A percentile compares a stretch with the other conserved stretches of the same genome.
Conservation (phyloP, 2,113 vertebrate species). For the Ptyas mucosa region DNA sequence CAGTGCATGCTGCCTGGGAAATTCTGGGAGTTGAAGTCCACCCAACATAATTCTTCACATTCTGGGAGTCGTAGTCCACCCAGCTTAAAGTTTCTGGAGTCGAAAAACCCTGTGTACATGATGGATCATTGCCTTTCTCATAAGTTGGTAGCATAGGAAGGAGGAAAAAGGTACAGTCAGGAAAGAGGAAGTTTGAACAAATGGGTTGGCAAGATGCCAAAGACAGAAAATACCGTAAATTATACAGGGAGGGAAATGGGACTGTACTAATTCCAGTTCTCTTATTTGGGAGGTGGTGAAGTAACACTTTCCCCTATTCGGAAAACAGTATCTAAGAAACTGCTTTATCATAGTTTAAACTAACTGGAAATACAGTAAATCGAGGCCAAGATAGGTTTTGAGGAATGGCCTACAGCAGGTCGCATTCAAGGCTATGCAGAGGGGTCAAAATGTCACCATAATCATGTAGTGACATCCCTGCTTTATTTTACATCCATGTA, state of each 20-base stretch:
- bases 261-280: background rate
- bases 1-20: background rate
- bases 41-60: background rate
- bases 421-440: background rate
- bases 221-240: background rate
- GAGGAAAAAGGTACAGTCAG: background rate
- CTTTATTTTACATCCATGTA: background rate
- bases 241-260: background rate
- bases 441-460: background rate
- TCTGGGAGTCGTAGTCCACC: background rate
- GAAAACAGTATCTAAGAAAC: background rate
- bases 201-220: background rate
- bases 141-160: background rate
- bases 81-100: background rate
- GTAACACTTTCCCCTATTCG: background rate
- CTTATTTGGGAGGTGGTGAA: background rate
- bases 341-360: background rate
- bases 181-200: background rate
- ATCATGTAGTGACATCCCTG: background rate
- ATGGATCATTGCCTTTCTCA: background rate
- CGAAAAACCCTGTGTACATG: background rate
- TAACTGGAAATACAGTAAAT: background rate
- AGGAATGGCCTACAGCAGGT: background rate
- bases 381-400: background rate
- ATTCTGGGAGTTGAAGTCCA: background rate